Evolutionary conservation across 2,797 vertebrate genomes (phyloP).

Genomic region (Bradypodion pumilum): DNA sequence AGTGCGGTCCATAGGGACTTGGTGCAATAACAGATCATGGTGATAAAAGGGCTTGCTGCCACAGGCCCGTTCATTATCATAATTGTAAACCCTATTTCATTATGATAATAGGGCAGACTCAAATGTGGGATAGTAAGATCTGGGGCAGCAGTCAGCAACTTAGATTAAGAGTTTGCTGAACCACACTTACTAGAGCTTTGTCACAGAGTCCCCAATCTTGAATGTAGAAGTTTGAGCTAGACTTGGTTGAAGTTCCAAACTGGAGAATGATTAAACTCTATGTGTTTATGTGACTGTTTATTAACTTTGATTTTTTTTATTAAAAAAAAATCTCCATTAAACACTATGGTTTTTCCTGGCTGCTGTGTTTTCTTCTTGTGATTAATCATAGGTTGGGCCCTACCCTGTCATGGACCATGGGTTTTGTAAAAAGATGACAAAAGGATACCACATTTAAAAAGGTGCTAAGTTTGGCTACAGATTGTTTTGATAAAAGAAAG

Average conservation of each 20-base stretch:
- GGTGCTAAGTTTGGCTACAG: too few relatives aligned
- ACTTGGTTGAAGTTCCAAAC: neutral
- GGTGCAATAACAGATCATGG: slow-evolving; percentile 23
- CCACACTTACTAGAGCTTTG: neutral
- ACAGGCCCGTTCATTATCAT: slow-evolving; percentile 18
- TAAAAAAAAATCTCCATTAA: neutral
- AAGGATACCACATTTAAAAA: too few relatives aligned
- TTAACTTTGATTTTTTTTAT: neutral
- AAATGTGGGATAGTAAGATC: neutral
- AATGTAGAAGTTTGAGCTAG: neutral
- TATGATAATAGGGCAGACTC: slow-evolving; percentile 28
- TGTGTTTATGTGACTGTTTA: neutral
- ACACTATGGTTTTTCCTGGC: neutral
- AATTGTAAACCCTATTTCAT: slow-evolving; percentile 24
- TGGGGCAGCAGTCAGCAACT: slow-evolving; percentile 1
- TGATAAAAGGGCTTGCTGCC: slow-evolving; percentile 14
- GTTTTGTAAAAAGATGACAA: too few relatives aligned
- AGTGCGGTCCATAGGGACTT: neutral
- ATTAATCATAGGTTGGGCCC: too few relatives aligned
- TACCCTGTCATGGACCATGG: too few relatives aligned
- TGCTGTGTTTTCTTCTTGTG: too few relatives aligned
- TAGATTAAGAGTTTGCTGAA: neutral
- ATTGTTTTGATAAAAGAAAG: too few relatives aligned
- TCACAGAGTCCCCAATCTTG: neutral
- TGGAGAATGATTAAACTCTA: neutral